A percentile compares a stretch with the other conserved stretches of the same genome.
Conservation (phyloP, 2,113 vertebrate genomes). For the Cheilinus undulatus region DNA sequence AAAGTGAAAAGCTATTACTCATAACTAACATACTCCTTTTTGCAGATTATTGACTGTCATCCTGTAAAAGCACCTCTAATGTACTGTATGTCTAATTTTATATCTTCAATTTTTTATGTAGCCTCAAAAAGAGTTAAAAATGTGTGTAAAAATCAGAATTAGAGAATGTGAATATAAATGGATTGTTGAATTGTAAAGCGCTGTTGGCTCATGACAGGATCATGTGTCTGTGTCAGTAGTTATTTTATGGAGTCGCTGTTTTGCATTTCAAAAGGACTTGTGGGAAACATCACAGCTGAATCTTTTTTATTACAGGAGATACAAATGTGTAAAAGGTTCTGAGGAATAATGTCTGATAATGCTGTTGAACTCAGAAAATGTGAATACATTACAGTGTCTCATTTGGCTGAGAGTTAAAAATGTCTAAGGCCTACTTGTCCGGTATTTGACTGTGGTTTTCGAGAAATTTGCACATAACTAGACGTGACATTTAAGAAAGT, state of each 20-base stretch:
- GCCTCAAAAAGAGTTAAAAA: slow-evolving; percentile 18
- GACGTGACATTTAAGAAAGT: slow-evolving; percentile 5
- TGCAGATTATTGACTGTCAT: slow-evolving; percentile 48
- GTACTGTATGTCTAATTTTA: slow-evolving; percentile 60
- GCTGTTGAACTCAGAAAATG: slow-evolving; percentile 17
- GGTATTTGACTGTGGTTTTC: slow-evolving; percentile 29
- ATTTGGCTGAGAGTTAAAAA: slow-evolving; percentile 17
- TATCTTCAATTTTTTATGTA: slow-evolving; percentile 51
- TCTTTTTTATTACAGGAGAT: slow-evolving; percentile 31
- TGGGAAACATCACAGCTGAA: slow-evolving; percentile 38
- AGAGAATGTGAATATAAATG: slow-evolving; percentile 33
- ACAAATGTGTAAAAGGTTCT: slow-evolving; percentile 26
- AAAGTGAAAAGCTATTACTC: slow-evolving; percentile 47
- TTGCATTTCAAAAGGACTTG: slow-evolving; percentile 58
- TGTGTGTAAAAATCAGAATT: slow-evolving; percentile 34
- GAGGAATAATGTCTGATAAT: slow-evolving; percentile 21
- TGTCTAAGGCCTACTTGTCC: slow-evolving; percentile 6
- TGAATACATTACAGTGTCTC: slow-evolving; percentile 46
- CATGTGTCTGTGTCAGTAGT: slow-evolving; percentile 5
- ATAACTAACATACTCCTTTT: slow-evolving; percentile 18
- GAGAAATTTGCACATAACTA: slow-evolving; percentile 36
- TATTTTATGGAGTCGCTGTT: slow-evolving; percentile 43
- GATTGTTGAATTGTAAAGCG: slow-evolving; percentile 11
- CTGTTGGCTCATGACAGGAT: slow-evolving; percentile 18
- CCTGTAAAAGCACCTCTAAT: slow-evolving; percentile 57